Evolutionary conservation across 2,797 vertebrate species (phyloP), one percentile per base, ranked within the genome.

Genomic region (Zonotrichia albicollis): DNA sequence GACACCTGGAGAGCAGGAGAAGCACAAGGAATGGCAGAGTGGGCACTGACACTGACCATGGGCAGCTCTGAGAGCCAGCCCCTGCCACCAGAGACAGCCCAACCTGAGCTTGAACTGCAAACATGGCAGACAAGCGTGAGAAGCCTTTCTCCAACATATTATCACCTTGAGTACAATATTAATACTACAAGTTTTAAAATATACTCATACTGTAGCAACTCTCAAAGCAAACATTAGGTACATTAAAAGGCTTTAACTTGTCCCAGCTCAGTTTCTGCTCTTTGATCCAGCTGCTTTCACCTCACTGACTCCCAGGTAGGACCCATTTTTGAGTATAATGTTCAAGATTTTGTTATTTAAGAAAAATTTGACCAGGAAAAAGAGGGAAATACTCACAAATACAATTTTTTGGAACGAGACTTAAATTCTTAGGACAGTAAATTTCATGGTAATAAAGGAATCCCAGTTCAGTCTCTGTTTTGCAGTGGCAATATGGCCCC

Each of bases 11-110:
- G 71, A 54, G 27, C 1, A 5, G 34, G 0, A 15, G 30, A 74
- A 17, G 9, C 34, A 27, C n/a, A 29, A 43, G 30, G 36, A 65
- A 13, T 0, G 16, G 71, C 42, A 78, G 58, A 17, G n/a, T 30
- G 25, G 38, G 45, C 30, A 36, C 42, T 36, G 40, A 57, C 11
- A 36, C 9, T 0, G 1, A 50, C 29, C 25, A 5, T 1, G 36
- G 57, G 65, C 61, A 85, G 61, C 40, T 50, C 50, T 4, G 3
- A 64, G 32, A 53, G 26, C 16, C 57, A 26, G 77, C 5, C 40
- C 12, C 29, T 5, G 42, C 18, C 15, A 57, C 11, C 46, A 72
- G 38, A 48, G 23, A 54, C 50, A 68, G 43, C 11, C 30, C 3
- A 1, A 29, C 19, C 36, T 55, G 16, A 65, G 13, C 46, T 38